These are phyloP conservation scores for Choreutis nemorana DNA, from an alignment of 2,888 invertebrate genomes.

Conservation along the genomic window DNA sequence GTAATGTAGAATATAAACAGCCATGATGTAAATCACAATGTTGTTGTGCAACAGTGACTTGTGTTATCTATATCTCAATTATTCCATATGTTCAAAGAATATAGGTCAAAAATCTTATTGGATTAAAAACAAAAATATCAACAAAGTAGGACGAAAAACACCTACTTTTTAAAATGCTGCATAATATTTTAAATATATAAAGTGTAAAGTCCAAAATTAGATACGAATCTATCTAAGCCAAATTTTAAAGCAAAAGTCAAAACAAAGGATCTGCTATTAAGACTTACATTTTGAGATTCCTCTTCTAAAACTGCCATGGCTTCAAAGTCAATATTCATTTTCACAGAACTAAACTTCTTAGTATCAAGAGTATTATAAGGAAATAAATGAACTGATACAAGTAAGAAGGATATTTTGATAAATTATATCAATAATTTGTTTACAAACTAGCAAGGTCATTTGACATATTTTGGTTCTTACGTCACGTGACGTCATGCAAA, in stretches of 20 bases:
- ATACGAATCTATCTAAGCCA: too few species aligned
- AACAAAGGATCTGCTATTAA: too few species aligned
- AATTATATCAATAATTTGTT: slow-evolving; percentile 70
- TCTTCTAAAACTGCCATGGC: slow-evolving; percentile 70
- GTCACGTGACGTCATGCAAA: slow-evolving; percentile 33
- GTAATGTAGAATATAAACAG: too few species aligned
- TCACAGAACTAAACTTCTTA: too few species aligned
- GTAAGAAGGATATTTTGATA: slow-evolving; percentile 63
- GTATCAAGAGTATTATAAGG: slow-evolving; percentile 17
- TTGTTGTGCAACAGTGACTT: slow-evolving; percentile 27
- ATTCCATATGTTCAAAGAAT: too few species aligned
- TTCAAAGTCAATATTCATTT: slow-evolving; percentile 68
- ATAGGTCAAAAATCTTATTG: neutral
- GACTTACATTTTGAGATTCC: slow-evolving; percentile 68
- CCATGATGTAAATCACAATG: slow-evolving; percentile 27
- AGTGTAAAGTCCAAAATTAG: too few species aligned
- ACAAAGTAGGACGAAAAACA: neutral
- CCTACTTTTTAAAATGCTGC: neutral
- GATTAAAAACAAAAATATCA: neutral
- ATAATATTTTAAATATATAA: neutral
- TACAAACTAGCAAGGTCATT: slow-evolving; percentile 82
- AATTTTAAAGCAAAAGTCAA: too few species aligned
- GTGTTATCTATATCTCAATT: too few species aligned
- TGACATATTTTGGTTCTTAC: slow-evolving; percentile 55
- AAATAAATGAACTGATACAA: slow-evolving; percentile 47